Base-by-base conservation (phyloP, 2,888 invertebrate genomes). In the Scaptomyza polygonia region DNA sequence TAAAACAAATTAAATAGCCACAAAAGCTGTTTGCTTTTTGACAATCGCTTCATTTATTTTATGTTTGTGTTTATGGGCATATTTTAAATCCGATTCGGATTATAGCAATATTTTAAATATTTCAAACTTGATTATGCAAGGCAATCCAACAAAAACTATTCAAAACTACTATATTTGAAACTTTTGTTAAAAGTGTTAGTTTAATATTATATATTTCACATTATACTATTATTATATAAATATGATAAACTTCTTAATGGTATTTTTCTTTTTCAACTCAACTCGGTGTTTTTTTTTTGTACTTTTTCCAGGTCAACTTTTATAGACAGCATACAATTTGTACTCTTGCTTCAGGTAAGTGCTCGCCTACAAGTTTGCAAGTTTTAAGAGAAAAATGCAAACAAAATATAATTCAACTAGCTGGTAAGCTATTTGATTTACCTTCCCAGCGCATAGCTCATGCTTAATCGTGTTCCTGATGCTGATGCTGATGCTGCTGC, bases 21-120 rank as follows among this genome's bases (percentile, higher is more conserved):
- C 70, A 73, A 73, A 62, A 72, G 72, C 72, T 72, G 72, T 68
- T 72, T 72, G 72, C 69, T 72, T 54, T 72, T 72, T 72, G 72
- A 72, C 72, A 65, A 51, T 65, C 43, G 43, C 65, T 49, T 42
- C 68, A 68, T 44, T 65, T 58, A 65, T 72, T 53, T 67, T 57
- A 47, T 70, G 57, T 12, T 18, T 16, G 16, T 9, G 4, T 9
- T 39, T 16, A 39, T 9, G 9, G 55, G 42, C 56, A 21, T 27
- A 49, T 47, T 59, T 56, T 43, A 56, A 72, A 68, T 43, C 54
- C 14, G 9, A 14, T 9, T 0, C 49, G 14, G 36, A 32, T 14
- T 49, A 3, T 44, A 49, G 18, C 49, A 7, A 55, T 48, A 27
- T 56, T 42, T 30, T 1, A 3, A 11, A 30, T 30, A 11, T 30